Base-by-base conservation (phyloP, 2,797 vertebrate genomes). In the Parotocinclus haroldoi region DNA sequence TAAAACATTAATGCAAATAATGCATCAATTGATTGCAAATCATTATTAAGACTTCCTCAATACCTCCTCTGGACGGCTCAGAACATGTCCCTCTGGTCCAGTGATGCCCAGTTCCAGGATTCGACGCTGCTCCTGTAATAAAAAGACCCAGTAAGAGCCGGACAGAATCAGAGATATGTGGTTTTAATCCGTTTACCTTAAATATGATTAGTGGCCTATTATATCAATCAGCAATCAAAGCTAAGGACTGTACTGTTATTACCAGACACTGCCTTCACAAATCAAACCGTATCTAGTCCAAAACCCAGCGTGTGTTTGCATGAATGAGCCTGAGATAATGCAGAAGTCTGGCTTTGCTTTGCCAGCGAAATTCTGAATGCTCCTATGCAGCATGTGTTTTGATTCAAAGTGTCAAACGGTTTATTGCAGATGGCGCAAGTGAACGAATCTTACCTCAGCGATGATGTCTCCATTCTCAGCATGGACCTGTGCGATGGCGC, bases 401-500 rank as follows among this genome's bases (percentile, higher is more conserved):
- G 44, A 59, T 56, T 63, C 56, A 66, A 48, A 55, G 50, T 51
- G 40, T 40, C 55, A 44, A 68, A 45, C 44, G 45, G 54, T 54
- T 71, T 55, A 51, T 17, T 66, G 42, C 68, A 39, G 8, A 66
- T 16, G 58, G 27, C 59, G 52, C 11, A 16, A 12, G 12, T 64
- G 42, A 19, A 56, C 46, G 18, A 37, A 3, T 51, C 55, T 62
- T 48, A 98, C 97, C 94, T 99, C 96, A 1, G 95, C 95, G 0
- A 99, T 91, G 58, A 99, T 95, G 88, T 99, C 96, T 0, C 97
- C 97, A 0, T 99, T 99, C 82, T 99, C 97, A 3, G 96, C 97
- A 0, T 99, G 97, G 68, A 99, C 97, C 78, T 98, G 96, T 51
- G 95, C 96, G 0, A 98, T 92, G 18, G 96, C 97, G 0, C 97